A percentile compares a stretch with the other conserved stretches of the same genome.
phyloP scores from a whole-genome alignment of 2,888 invertebrate species.

The Lasioglossum villosulum region DNA sequence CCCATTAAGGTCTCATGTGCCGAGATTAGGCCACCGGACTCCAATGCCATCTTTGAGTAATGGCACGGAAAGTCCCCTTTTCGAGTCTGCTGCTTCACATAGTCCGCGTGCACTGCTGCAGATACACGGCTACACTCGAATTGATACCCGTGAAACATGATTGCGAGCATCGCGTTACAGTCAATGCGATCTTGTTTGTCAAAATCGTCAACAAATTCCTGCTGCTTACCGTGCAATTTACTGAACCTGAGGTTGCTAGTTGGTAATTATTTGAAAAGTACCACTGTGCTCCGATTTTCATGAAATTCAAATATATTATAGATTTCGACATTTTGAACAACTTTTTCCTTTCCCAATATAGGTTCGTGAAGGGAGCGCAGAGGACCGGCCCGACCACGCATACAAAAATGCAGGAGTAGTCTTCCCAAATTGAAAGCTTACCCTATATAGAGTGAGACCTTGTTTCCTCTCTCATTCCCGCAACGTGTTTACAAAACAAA shows the following conservation, averaged over 20 bases:
- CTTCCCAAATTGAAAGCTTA: too few relatives aligned
- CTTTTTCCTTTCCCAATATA: too few relatives aligned
- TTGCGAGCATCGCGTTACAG: not conserved
- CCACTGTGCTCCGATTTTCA: too few relatives aligned
- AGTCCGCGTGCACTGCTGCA: not conserved
- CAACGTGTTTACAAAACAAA: too few relatives aligned
- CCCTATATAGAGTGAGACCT: too few relatives aligned
- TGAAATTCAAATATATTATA: too few relatives aligned
- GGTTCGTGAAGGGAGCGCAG: too few relatives aligned
- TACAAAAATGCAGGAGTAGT: too few relatives aligned
- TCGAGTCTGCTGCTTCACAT: conserved; percentile 53
- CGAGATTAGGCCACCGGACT: conserved; percentile 82
- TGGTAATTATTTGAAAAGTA: too few relatives aligned
- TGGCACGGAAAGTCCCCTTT: conserved; percentile 78
- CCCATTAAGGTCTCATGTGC: conserved; percentile 84
- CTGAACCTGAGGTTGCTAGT: not conserved
- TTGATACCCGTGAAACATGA: conserved; percentile 46
- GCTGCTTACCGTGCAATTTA: not conserved
- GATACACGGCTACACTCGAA: conserved; percentile 12
- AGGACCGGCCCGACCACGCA: too few relatives aligned
- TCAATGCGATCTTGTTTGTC: not conserved
- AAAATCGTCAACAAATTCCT: not conserved
- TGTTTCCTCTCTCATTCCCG: too few relatives aligned
- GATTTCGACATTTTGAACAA: too few relatives aligned
- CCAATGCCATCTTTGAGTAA: conserved; percentile 82